Evolutionary conservation across 2,113 vertebrate species (phyloP).

Genomic region (Anser brachyrhynchus): DNA sequence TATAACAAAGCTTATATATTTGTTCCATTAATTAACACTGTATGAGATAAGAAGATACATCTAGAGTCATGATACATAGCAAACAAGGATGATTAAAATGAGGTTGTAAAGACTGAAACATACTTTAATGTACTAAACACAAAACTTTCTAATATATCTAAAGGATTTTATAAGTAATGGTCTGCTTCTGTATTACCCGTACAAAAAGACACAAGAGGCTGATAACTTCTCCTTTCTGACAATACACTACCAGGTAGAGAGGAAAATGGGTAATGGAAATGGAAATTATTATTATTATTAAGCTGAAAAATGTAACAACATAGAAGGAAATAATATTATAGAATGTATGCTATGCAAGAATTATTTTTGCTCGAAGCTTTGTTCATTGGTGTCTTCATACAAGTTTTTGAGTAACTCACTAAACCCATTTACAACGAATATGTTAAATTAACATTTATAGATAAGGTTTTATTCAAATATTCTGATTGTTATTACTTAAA

Average conservation of each 20-base stretch:
- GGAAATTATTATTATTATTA: neutral
- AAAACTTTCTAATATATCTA: neutral
- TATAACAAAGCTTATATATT: neutral
- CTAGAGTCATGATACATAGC: neutral
- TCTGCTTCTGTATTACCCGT: neutral
- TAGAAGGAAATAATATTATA: neutral
- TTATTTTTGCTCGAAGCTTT: neutral
- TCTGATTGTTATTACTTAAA: conserved; percentile 20
- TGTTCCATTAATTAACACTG: neutral
- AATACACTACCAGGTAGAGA: neutral
- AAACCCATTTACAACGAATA: neutral
- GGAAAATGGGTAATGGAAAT: neutral
- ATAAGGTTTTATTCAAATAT: neutral
- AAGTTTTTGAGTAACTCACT: neutral
- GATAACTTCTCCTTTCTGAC: neutral
- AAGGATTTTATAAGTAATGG: neutral
- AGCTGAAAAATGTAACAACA: neutral
- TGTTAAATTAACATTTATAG: neutral
- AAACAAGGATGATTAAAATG: neutral
- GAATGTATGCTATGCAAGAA: neutral
- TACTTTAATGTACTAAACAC: neutral
- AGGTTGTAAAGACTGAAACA: neutral
- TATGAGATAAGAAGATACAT: neutral
- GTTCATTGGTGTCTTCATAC: neutral
- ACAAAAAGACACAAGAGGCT: neutral